These are phyloP conservation scores for Eulemur rubriventer DNA, from an alignment of 2,797 vertebrate species.

Conservation along the genomic window DNA sequence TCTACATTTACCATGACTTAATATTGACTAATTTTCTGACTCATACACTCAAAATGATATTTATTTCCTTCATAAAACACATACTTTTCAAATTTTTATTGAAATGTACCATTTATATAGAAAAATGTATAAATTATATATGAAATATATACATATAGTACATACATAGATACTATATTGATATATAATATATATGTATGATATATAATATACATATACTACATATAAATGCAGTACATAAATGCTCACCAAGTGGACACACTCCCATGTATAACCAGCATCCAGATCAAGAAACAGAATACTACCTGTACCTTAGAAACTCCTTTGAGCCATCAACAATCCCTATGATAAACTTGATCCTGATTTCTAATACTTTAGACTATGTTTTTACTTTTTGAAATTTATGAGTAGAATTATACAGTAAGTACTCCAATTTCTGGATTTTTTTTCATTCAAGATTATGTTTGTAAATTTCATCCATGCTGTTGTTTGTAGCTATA, in stretches of 20 bases:
- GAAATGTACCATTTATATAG: background rate
- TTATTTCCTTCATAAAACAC: conserved; percentile 14
- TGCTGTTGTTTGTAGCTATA: background rate
- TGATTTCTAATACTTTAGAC: background rate
- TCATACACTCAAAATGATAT: conserved; percentile 12
- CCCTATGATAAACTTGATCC: background rate
- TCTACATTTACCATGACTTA: background rate
- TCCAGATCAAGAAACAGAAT: background rate
- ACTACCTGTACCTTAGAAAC: background rate
- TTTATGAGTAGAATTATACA: background rate
- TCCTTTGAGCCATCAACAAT: background rate
- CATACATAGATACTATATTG: background rate
- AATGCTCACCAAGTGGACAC: background rate
- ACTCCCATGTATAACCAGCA: background rate
- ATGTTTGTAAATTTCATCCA: background rate
- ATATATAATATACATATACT: background rate
- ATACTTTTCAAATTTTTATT: background rate
- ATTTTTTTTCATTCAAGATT: background rate
- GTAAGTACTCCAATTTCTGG: background rate
- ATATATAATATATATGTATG: background rate
- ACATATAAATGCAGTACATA: background rate
- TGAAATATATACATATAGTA: background rate
- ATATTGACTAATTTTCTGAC: conserved; percentile 20
- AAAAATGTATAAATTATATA: background rate
- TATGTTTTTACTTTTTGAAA: background rate